Base-by-base conservation (phyloP, 2,888 invertebrate species). In the Quadroppia sp. region DNA sequence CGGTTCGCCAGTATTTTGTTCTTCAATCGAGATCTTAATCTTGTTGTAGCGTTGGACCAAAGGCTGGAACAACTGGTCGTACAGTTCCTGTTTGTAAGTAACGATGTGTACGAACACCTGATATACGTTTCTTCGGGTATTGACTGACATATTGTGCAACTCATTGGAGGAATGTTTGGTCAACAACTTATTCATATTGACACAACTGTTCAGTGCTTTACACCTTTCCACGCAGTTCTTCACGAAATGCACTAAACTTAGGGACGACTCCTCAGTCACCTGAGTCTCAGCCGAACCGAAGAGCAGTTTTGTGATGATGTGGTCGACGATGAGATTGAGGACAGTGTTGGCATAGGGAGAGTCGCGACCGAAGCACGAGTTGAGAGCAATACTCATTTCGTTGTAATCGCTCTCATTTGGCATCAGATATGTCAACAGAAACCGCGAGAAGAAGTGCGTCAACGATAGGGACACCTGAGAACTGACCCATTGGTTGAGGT, bases 391-490 rank as follows among this genome's bases (percentile, higher is more conserved):
- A 81, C 89, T 88, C 74, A 89, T 83, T 81, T 87, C 85, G 73
- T 83, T 81, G 79, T 88, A 87, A 80, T 85, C 85, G 77, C 82
- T 83, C 80, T 88, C 87, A 76, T 85, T 85, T 17, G 88, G 87
- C 79, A 89, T 83, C 75, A 92, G 83, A 80, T 91, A 93, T 0
- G 88, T 87, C 77, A 87, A 85, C 69, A 89, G 87, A 89, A 90
- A 92, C 78, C 89, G 86, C 79, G 88, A 87, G 64, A 93, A 83
- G 79, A 91, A 89, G 91, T 91, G 92, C 78, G 90, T 88, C 64
- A 89, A 84, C 0, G 89, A 89, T 59, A 88, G 87, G 1, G 89
- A 88, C 1, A 92, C 86, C 82, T 91, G 90, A 0, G 92, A 92
- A 81, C 92, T 92, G 78, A 92, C 86, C 76, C 87, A 85, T 77